Conservation (phyloP, 1,140 invertebrate genomes). For the Harpegnathos saltator region DNA sequence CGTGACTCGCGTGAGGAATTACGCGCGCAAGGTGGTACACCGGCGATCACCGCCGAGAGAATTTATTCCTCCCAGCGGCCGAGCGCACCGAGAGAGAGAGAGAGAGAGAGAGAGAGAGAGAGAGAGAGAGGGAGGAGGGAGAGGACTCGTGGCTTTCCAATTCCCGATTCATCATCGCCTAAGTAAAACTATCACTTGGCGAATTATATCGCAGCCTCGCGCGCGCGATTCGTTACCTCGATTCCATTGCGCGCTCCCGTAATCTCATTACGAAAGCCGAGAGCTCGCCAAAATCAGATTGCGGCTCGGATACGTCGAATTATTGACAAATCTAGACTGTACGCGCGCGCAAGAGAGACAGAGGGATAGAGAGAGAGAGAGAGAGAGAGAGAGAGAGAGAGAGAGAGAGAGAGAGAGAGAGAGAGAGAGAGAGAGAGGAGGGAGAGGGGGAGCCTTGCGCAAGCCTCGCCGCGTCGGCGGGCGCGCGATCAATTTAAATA, state of each 20-base stretch:
- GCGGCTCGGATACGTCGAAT: constrained; percentile 59
- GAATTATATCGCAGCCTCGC: not conserved
- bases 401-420: too few species aligned
- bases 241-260: constrained; percentile 30
- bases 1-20: constrained; percentile 53
- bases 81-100: too few species aligned
- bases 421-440: too few species aligned
- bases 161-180: constrained; percentile 18
- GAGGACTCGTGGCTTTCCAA: constrained; percentile 7
- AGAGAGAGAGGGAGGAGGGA: too few species aligned
- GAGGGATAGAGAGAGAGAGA: too few species aligned
- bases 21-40: constrained; percentile 39
- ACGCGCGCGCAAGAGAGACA: not conserved
- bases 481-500: constrained; percentile 62
- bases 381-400: too few species aligned
- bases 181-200: not conserved
- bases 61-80: constrained; percentile 20
- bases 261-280: constrained; percentile 48
- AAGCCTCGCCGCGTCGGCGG: too few species aligned
- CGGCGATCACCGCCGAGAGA: constrained; percentile 35
- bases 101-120: too few species aligned
- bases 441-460: too few species aligned
- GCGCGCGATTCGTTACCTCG: constrained; percentile 10
- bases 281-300: constrained; percentile 53
- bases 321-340: constrained; percentile 62